Conservation (phyloP, 1,140 invertebrate species). For the Archegozetes longisetosus region DNA sequence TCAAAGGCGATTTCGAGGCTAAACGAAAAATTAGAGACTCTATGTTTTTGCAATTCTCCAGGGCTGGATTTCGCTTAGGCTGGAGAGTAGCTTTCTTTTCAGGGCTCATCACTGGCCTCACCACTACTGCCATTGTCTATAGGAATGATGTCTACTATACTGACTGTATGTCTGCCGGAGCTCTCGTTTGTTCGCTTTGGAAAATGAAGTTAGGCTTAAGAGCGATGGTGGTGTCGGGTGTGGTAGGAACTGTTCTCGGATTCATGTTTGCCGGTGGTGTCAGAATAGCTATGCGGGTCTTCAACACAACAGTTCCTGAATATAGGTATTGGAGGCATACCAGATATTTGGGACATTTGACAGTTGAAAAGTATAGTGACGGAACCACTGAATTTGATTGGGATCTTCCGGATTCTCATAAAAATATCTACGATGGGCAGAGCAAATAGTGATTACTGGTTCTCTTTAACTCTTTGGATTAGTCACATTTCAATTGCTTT, state of each 20-base stretch:
- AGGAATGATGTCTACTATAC: slow-evolving; percentile 7
- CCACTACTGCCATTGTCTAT: background rate
- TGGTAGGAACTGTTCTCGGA: background rate
- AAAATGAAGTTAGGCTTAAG: slow-evolving; percentile 6
- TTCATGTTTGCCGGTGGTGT: slow-evolving; percentile 1
- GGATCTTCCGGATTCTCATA: too few relatives aligned
- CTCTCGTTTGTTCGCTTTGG: background rate
- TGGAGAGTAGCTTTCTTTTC: background rate
- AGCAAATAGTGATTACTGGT: background rate
- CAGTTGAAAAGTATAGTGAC: background rate
- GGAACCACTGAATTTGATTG: background rate
- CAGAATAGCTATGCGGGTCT: background rate
- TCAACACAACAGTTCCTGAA: background rate
- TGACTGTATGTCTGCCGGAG: slow-evolving; percentile 1
- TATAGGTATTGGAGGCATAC: background rate
- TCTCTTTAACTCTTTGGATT: background rate
- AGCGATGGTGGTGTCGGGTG: slow-evolving; percentile 1
- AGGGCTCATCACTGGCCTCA: background rate
- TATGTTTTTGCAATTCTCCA: slow-evolving; percentile 4
- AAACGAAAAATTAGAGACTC: slow-evolving; percentile 3
- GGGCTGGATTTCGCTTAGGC: background rate
- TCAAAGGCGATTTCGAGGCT: slow-evolving; percentile 4
- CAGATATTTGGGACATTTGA: background rate
- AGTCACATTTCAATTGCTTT: background rate
- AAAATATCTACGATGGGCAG: background rate